Conservation (phyloP, 2,113 vertebrate genomes). For the Ceuthmochares aereus region DNA sequence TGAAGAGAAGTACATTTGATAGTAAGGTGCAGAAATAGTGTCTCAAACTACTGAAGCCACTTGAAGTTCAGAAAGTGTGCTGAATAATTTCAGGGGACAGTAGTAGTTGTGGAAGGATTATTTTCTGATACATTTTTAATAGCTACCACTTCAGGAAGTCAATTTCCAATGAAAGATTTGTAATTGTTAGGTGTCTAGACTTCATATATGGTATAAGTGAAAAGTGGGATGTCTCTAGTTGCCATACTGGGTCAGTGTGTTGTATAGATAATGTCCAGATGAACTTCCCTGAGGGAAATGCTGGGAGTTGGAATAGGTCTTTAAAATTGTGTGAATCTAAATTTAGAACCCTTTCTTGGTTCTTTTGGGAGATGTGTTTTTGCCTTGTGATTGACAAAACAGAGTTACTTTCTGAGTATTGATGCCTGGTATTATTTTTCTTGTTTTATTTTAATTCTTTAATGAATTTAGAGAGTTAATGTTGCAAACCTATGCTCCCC, state of each 20-base stretch:
- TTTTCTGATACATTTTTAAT: neutral
- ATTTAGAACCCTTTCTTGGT: neutral
- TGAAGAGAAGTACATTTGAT: neutral
- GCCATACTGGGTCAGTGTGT: accelerated
- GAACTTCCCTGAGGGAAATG: neutral
- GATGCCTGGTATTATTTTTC: neutral
- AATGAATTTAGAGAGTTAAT: neutral
- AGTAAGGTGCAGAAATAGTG: neutral
- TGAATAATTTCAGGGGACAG: neutral
- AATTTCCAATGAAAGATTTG: neutral
- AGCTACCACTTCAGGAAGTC: neutral
- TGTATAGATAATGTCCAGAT: accelerated
- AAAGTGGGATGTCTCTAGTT: neutral
- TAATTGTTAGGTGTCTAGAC: neutral
- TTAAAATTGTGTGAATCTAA: neutral
- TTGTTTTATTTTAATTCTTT: neutral
- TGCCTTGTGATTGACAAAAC: neutral
- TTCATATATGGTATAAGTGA: neutral
- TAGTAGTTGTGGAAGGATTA: neutral
- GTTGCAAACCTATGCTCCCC: neutral
- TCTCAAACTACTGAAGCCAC: neutral
- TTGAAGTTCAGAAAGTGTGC: neutral
- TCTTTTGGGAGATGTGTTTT: neutral
- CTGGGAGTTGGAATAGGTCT: neutral
- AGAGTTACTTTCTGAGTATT: neutral